These are phyloP conservation scores for Helogale parvula DNA, from an alignment of 2,113 vertebrate genomes.

Conservation along the genomic window DNA sequence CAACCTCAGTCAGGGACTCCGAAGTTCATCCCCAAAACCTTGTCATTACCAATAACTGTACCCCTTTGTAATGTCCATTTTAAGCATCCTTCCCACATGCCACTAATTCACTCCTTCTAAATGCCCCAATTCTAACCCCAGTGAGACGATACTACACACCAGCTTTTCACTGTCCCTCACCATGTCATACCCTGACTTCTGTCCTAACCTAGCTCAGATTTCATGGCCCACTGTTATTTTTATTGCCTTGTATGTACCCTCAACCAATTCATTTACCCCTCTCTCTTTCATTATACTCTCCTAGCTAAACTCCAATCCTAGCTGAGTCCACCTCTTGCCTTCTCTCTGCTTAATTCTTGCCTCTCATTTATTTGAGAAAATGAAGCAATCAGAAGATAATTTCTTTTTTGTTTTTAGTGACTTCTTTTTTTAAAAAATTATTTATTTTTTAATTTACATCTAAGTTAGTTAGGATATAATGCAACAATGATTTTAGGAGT, in stretches of 20 bases:
- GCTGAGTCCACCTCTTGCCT: neutral
- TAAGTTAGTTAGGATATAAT: too few relatives aligned
- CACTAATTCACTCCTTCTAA: neutral
- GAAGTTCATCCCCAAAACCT: neutral
- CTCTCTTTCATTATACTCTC: neutral
- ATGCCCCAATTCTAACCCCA: neutral
- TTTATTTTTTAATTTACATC: too few relatives aligned
- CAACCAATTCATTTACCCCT: neutral
- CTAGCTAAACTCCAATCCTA: neutral
- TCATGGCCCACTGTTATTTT: neutral
- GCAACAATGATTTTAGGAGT: too few relatives aligned
- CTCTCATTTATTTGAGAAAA: slow-evolving; percentile 11
- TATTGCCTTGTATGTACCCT: neutral
- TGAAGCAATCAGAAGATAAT: neutral
- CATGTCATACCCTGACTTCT: neutral
- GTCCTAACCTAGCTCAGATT: neutral
- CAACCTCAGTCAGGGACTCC: neutral
- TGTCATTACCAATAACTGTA: neutral
- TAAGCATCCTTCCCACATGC: neutral
- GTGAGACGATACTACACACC: neutral
- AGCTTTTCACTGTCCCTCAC: neutral
- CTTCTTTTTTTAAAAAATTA: too few relatives aligned
- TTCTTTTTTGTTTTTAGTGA: neutral
- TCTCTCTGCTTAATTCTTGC: neutral
- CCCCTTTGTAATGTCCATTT: neutral